phyloP scores from a whole-genome alignment of 2,888 invertebrate species.

The Phrixothrix hirtus region DNA sequence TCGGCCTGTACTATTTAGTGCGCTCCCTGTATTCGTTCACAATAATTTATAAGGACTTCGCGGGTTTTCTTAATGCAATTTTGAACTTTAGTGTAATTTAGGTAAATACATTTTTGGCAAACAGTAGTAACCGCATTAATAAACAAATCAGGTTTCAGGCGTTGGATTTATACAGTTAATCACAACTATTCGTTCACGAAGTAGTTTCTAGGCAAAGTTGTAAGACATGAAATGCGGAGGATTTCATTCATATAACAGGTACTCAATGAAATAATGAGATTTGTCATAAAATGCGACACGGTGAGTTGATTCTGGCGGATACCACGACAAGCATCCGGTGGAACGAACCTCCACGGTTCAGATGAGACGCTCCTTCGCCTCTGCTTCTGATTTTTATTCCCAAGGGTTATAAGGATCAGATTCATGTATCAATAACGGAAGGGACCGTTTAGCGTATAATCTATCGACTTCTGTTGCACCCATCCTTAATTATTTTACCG shows the following conservation, averaged over 20 bases:
- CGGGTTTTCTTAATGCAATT: no score
- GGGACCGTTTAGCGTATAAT: conserved; percentile 21
- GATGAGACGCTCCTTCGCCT: conserved; percentile 34
- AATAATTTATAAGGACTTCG: no score
- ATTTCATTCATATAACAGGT: conserved; percentile 39
- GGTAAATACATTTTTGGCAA: no score
- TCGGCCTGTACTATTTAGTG: neutral
- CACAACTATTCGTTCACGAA: conserved; percentile 6
- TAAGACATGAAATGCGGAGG: conserved; percentile 7
- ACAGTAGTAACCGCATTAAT: no score
- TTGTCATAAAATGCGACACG: conserved; percentile 37
- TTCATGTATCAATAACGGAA: conserved; percentile 17
- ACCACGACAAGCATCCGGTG: conserved; percentile 39
- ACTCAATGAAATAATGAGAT: conserved; percentile 41
- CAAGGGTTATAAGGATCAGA: conserved; percentile 14
- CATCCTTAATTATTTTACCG: conserved; percentile 19
- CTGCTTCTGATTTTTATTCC: conserved; percentile 22
- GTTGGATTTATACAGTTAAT: conserved; percentile 2
- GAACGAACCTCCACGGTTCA: conserved; percentile 42
- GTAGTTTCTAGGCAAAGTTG: neutral
- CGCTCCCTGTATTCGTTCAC: no score
- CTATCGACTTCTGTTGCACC: conserved; percentile 26
- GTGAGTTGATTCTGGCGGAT: conserved; percentile 38
- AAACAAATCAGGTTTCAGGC: neutral
- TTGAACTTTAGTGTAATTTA: no score